phyloP scores from a whole-genome alignment of 1,140 invertebrate species.

The Habropoda laboriosa region DNA sequence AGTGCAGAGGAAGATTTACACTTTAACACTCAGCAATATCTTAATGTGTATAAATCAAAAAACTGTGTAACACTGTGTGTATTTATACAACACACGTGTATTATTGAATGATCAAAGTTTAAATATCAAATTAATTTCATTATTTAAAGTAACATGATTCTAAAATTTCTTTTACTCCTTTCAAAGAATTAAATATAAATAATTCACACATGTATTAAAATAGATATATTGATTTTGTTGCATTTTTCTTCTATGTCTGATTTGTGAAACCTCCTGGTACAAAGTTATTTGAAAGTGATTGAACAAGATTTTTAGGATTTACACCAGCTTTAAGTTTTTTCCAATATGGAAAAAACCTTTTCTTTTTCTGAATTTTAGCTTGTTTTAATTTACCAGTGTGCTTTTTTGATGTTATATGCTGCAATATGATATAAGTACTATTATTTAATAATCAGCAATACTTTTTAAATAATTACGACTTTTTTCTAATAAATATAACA shows the following conservation, averaged over 20 bases:
- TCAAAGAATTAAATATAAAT: slow-evolving; percentile 1
- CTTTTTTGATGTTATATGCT: slow-evolving; percentile 79
- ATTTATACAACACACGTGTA: background rate
- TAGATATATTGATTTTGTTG: slow-evolving; percentile 12
- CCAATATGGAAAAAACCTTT: slow-evolving; percentile 74
- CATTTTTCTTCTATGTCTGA: slow-evolving; percentile 49
- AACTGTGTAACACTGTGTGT: background rate
- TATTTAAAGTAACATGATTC: background rate
- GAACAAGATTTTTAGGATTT: slow-evolving; percentile 49
- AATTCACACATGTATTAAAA: slow-evolving; percentile 23
- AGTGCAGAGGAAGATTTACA: background rate
- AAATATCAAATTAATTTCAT: slow-evolving; percentile 1
- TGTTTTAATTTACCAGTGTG: slow-evolving; percentile 73
- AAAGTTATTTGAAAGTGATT: slow-evolving; percentile 72
- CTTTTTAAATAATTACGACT: background rate
- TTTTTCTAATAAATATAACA: slow-evolving; percentile 45
- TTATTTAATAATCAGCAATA: slow-evolving; percentile 37
- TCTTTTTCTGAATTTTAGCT: slow-evolving; percentile 69
- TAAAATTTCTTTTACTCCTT: background rate
- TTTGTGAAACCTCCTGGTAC: slow-evolving; percentile 72
- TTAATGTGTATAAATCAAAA: background rate
- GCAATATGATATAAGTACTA: slow-evolving; percentile 59
- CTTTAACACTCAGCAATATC: no score
- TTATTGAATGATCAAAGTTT: background rate
- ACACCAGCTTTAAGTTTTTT: slow-evolving; percentile 71